Evolutionary conservation across 1,140 invertebrate genomes (phyloP).

Genomic region (Lethocerus indicus): DNA sequence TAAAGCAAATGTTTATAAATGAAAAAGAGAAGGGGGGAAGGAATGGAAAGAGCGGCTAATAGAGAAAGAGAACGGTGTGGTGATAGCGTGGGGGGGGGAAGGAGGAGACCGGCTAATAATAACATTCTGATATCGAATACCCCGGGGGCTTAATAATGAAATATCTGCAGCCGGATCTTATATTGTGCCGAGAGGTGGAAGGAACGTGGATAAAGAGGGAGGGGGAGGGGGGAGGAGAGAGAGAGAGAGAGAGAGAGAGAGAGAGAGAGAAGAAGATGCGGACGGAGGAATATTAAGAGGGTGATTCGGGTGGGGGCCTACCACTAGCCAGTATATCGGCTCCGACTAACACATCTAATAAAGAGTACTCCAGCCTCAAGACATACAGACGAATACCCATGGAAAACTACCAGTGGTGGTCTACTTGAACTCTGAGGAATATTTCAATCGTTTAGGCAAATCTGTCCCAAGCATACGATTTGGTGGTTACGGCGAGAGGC

Average conservation of each 20-base stretch:
- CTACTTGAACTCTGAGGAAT: too few relatives aligned
- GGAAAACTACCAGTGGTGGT: too few relatives aligned
- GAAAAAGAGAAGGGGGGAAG: neutral
- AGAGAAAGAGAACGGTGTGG: neutral
- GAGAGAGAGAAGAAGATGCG: neutral
- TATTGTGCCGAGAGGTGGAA: neutral
- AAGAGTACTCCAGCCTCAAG: too few relatives aligned
- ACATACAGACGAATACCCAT: too few relatives aligned
- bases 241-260: neutral
- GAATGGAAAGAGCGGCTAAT: neutral
- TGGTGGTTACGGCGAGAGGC: too few relatives aligned
- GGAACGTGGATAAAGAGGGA: neutral
- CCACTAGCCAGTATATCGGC: too few relatives aligned
- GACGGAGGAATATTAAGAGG: too few relatives aligned
- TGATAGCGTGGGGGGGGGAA: neutral
- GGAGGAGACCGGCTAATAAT: constrained; percentile 1
- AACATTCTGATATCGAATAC: constrained; percentile 4
- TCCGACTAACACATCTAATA: too few relatives aligned
- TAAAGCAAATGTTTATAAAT: constrained; percentile 5
- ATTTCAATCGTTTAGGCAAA: too few relatives aligned
- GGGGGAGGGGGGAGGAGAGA: neutral
- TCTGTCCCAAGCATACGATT: too few relatives aligned
- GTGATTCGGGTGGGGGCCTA: too few relatives aligned
- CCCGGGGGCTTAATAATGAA: constrained; percentile 5
- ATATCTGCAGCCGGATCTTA: constrained; percentile 1